Base-by-base conservation (phyloP, 2,888 invertebrate species). In the Pheosia gnoma region DNA sequence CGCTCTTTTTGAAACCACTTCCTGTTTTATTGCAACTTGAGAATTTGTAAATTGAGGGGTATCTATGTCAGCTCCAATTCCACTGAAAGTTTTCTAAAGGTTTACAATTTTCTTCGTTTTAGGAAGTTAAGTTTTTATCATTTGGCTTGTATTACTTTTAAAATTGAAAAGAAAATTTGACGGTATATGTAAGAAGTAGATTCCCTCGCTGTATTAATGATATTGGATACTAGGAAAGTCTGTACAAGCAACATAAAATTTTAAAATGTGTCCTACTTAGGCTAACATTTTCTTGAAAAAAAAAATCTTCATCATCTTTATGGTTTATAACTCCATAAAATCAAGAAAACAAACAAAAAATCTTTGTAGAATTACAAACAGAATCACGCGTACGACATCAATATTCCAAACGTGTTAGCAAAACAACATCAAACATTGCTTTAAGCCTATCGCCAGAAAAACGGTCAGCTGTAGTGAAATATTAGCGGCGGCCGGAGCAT, bases 381-480 rank as follows among this genome's bases (percentile, higher is more conserved):
- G 13, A 49, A 13, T 51, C 25, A 25, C 25, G 13, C 51, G 25
- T 51, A 47, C 36, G 10, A n/a, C 45, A n/a, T 52, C 4, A 61
- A 39, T 41, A 51, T 38, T 37, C 49, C 39, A 51, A 47, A 63
- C 56, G 55, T 62, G 47, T 59, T 57, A 60, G 38, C 39, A 47
- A 45, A 65, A 65, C 43, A 70, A 68, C 58, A 68, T 80, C 75
- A 79, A 77, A 71, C 75, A 76, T 73, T 71, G 66, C 70, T 70
- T 67, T 69, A 68, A 65, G 60, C 63, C 69, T 67, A 71, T 74
- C 70, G 65, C 75, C 69, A 72, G 57, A 72, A 78, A 79, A 85
- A 83, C 80, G 88, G 85, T 85, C 85, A 88, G 80, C 80, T 77
- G 72, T 81, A 77, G 78, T 80, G 76, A 85, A 86, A 88, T 87